Conservation (phyloP, 2,797 vertebrate species). For the Phrynocephalus vlangalii region DNA sequence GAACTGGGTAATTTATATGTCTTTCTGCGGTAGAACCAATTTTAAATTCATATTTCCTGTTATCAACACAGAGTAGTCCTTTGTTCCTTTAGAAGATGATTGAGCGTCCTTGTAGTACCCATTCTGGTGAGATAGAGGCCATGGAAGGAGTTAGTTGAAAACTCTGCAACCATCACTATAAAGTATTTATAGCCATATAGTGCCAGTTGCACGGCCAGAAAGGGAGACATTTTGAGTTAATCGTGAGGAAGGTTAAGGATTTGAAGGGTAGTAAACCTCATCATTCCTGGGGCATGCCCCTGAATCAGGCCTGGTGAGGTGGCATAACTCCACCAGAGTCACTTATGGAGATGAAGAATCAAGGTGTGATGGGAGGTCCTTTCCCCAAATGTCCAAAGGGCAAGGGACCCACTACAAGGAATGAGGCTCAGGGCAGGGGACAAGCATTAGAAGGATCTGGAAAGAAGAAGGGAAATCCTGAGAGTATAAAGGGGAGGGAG, state of each 20-base stretch:
- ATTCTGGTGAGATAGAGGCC: background rate
- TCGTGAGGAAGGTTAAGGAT: no score
- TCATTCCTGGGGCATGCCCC: background rate
- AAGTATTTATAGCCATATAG: background rate
- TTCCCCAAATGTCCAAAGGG: background rate
- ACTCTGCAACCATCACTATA: background rate
- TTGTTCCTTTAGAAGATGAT: background rate
- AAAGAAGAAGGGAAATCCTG: no score
- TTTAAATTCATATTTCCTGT: no score
- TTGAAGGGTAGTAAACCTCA: background rate
- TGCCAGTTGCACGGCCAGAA: background rate
- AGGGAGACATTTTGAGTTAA: background rate
- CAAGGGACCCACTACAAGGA: no score
- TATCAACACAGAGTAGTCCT: background rate
- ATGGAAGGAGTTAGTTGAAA: background rate
- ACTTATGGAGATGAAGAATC: no score
- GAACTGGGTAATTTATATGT: no score
- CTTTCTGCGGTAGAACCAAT: no score
- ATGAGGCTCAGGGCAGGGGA: no score
- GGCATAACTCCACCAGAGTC: background rate
- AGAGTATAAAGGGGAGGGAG: no score
- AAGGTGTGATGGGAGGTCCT: background rate
- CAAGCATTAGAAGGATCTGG: no score
- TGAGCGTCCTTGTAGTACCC: background rate
- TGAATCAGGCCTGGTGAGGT: background rate